Percentiles rank a stretch among this genome's conserved stretches.
phyloP scores from a whole-genome alignment of 1,140 invertebrate genomes.

The Diprion similis region DNA sequence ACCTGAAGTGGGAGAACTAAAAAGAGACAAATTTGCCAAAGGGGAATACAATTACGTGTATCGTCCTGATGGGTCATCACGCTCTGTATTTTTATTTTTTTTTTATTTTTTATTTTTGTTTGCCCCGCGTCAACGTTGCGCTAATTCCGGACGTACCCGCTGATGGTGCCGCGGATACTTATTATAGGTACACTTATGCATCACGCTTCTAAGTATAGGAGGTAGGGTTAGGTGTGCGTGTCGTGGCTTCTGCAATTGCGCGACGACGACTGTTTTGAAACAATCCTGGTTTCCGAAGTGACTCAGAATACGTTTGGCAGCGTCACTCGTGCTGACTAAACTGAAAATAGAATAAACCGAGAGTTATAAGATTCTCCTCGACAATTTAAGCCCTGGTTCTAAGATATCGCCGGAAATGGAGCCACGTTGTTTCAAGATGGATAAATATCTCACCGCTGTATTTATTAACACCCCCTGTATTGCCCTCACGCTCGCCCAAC shows the following conservation, averaged over 20 bases:
- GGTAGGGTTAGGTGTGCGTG: background rate
- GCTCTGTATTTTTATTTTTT: no score
- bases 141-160: no score
- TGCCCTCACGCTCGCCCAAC: no score
- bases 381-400: background rate
- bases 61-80: no score
- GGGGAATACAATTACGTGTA: no score
- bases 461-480: background rate
- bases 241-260: background rate
- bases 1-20: no score
- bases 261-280: background rate
- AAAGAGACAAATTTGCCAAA: no score
- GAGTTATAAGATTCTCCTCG: background rate
- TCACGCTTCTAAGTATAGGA: background rate
- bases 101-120: no score
- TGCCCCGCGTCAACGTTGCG: no score
- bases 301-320: slow-evolving; percentile 3
- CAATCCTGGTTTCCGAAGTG: background rate
- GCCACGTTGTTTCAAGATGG: background rate
- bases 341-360: background rate
- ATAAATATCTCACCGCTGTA: no score
- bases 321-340: background rate
- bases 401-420: background rate
- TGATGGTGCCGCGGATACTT: no score
- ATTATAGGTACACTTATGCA: no score